phyloP scores from a whole-genome alignment of 2,888 invertebrate species.

The Acanthosepion pharaonis region DNA sequence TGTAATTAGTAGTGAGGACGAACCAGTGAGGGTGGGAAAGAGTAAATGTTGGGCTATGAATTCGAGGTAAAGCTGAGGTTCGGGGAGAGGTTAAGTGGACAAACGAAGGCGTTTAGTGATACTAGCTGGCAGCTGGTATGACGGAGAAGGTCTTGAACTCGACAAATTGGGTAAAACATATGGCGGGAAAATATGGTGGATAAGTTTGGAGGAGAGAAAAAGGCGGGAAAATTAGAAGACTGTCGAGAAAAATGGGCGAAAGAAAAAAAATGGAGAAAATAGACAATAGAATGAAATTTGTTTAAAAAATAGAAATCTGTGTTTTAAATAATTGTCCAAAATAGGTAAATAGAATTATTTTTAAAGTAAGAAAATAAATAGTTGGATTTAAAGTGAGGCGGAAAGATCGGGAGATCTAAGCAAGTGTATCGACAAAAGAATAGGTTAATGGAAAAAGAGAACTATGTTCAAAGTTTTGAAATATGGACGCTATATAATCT shows the following conservation, averaged over 20 bases:
- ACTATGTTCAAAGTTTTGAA: too few relatives aligned
- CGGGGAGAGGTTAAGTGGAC: background rate
- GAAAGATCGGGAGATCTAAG: too few relatives aligned
- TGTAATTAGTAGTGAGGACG: background rate
- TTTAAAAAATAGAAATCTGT: too few relatives aligned
- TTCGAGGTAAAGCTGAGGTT: background rate
- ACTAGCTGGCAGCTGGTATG: slow-evolving; percentile 15
- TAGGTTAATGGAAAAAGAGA: too few relatives aligned
- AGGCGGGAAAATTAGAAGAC: background rate
- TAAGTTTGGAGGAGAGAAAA: background rate
- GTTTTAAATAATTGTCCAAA: too few relatives aligned
- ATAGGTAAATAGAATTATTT: too few relatives aligned
- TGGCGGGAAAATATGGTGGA: background rate
- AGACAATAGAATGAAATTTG: too few relatives aligned
- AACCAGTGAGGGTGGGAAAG: background rate
- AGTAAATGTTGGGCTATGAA: background rate
- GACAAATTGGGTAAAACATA: background rate
- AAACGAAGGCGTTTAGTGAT: background rate
- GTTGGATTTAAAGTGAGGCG: too few relatives aligned
- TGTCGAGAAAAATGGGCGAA: background rate
- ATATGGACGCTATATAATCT: too few relatives aligned
- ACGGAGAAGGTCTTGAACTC: background rate
- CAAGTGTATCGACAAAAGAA: too few relatives aligned
- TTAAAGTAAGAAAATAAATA: too few relatives aligned
- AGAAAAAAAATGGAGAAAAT: background rate